A percentile compares a stretch with the other conserved stretches of the same genome.
These are phyloP conservation scores for Graptemys geographica DNA, from an alignment of 2,797 vertebrate genomes.

Conservation along the genomic window DNA sequence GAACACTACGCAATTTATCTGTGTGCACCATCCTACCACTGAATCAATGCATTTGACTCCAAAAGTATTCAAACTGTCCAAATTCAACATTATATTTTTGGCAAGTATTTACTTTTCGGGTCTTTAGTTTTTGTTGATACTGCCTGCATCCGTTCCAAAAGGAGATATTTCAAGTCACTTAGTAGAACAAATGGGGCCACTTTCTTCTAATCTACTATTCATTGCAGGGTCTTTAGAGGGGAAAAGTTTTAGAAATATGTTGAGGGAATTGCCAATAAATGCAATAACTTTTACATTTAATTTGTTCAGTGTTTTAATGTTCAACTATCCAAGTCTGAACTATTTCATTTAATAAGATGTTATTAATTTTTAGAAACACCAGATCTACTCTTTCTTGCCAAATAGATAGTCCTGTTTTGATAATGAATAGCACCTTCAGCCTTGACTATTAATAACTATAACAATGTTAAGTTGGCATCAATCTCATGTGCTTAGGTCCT, in stretches of 20 bases:
- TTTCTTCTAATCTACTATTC: slow-evolving; percentile 37
- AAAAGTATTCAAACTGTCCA: slow-evolving; percentile 26
- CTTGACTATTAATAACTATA: slow-evolving; percentile 17
- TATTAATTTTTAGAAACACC: slow-evolving; percentile 62
- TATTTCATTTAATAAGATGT: slow-evolving; percentile 56
- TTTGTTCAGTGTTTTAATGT: slow-evolving; percentile 10
- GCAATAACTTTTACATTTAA: slow-evolving; percentile 37
- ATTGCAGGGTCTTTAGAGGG: slow-evolving; percentile 50
- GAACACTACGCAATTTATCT: slow-evolving; percentile 36
- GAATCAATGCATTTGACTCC: not conserved
- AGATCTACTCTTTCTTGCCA: slow-evolving; percentile 50
- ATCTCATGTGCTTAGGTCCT: slow-evolving; percentile 17
- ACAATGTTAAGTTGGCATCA: slow-evolving; percentile 25
- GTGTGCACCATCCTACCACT: not conserved
- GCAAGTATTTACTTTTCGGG: slow-evolving; percentile 12
- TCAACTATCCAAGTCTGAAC: slow-evolving; percentile 31
- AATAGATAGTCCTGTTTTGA: slow-evolving; percentile 43
- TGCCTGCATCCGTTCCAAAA: slow-evolving; percentile 54
- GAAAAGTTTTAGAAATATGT: slow-evolving; percentile 24
- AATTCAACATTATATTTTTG: slow-evolving; percentile 66
- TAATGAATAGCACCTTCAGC: slow-evolving; percentile 63
- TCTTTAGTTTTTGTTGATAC: slow-evolving; percentile 51
- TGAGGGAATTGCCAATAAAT: slow-evolving; percentile 26
- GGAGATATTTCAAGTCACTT: slow-evolving; percentile 63
- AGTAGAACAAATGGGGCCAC: slow-evolving; percentile 34